Percentiles rank a stretch among this genome's conserved stretches.
Evolutionary conservation across 2,888 invertebrate genomes (phyloP).

Genomic region (Nymphalis urticae): DNA sequence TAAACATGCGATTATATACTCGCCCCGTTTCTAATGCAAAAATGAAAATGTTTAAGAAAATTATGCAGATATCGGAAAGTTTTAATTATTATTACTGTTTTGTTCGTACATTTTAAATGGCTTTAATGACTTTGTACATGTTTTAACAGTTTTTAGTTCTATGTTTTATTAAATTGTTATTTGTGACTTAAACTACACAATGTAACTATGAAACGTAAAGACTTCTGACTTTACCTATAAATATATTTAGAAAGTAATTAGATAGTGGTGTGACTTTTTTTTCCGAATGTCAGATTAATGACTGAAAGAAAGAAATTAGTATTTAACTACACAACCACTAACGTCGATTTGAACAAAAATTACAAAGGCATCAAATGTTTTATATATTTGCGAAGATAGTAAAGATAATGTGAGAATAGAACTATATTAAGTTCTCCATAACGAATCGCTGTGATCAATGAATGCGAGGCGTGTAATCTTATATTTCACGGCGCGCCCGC

Average conservation of each 20-base stretch:
- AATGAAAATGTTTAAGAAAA: constrained; percentile 9
- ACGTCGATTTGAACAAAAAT: too few relatives aligned
- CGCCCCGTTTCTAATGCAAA: not conserved
- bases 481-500: constrained; percentile 65
- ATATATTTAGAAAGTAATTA: too few relatives aligned
- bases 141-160: not conserved
- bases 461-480: constrained; percentile 66
- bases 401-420: constrained; percentile 7
- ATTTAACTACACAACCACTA: too few relatives aligned
- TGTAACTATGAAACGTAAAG: too few relatives aligned
- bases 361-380: too few relatives aligned
- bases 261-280: too few relatives aligned
- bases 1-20: constrained; percentile 15
- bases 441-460: constrained; percentile 51
- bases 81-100: constrained; percentile 6
- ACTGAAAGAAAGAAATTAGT: too few relatives aligned
- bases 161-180: too few relatives aligned
- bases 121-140: constrained; percentile 1
- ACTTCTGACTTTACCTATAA: too few relatives aligned
- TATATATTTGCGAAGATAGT: not conserved
- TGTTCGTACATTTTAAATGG: constrained; percentile 4
- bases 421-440: constrained; percentile 32
- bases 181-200: too few relatives aligned
- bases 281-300: too few relatives aligned
- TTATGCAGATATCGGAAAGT: constrained; percentile 5